phyloP scores from a whole-genome alignment of 2,888 invertebrate species.

The Apocheima hispidaria region DNA sequence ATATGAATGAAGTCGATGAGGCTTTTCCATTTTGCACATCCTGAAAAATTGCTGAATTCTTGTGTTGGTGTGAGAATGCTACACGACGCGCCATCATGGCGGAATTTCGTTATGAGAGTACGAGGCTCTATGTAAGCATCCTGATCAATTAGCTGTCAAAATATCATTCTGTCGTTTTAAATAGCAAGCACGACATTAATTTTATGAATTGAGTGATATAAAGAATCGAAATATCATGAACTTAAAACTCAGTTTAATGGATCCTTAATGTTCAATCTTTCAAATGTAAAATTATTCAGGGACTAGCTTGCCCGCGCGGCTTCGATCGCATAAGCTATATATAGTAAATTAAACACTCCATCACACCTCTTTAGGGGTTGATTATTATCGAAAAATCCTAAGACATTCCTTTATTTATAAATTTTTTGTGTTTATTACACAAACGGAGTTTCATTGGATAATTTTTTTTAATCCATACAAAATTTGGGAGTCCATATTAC shows the following conservation, averaged over 20 bases:
- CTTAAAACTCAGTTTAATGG: background rate
- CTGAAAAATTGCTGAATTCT: constrained; percentile 55
- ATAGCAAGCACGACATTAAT: constrained; percentile 21
- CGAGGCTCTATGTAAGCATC: constrained; percentile 22
- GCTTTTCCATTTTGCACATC: constrained; percentile 66
- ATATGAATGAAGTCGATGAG: constrained; percentile 63
- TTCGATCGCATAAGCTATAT: no score
- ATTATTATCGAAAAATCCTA: no score
- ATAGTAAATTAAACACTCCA: no score
- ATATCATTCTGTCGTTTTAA: constrained; percentile 41
- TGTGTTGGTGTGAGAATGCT: constrained; percentile 40
- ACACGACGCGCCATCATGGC: constrained; percentile 5
- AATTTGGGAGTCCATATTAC: no score
- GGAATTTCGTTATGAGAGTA: constrained; percentile 27
- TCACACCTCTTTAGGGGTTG: no score
- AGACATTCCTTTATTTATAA: no score
- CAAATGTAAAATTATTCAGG: no score
- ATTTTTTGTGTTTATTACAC: no score
- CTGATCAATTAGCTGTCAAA: constrained; percentile 45
- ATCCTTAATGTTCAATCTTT: background rate
- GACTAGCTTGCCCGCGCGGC: no score
- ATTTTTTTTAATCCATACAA: no score
- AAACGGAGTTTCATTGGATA: no score
- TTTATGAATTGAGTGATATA: constrained; percentile 4
- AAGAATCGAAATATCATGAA: background rate